A percentile compares a stretch with the other conserved stretches of the same genome.
phyloP scores from a whole-genome alignment of 1,140 invertebrate species.

The Tetraneura akinire region DNA sequence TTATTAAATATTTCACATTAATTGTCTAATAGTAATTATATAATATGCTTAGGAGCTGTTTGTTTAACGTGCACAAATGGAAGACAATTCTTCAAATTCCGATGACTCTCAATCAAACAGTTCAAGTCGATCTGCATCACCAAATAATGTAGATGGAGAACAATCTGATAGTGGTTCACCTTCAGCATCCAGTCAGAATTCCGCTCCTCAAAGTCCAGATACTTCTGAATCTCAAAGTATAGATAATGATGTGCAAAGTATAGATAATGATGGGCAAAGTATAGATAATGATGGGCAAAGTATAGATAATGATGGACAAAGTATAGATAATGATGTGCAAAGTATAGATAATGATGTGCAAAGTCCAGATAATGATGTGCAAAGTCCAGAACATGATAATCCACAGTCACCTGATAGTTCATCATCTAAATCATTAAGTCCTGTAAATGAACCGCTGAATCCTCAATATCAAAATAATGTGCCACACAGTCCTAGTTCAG shows the following conservation, averaged over 20 bases:
- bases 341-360: slow-evolving; percentile 19
- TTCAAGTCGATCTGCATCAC: slow-evolving; percentile 31
- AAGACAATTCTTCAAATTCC: slow-evolving; percentile 40
- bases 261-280: slow-evolving; percentile 4
- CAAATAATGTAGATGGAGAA: slow-evolving; percentile 14
- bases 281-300: slow-evolving; percentile 4
- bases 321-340: slow-evolving; percentile 21
- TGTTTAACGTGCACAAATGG: slow-evolving; percentile 32
- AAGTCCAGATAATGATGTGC: slow-evolving; percentile 15
- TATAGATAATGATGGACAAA: slow-evolving; percentile 5
- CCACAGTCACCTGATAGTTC: slow-evolving; percentile 11
- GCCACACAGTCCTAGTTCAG: background rate
- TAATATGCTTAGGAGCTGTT: background rate
- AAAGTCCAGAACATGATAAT: slow-evolving; percentile 6
- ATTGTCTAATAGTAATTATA: background rate
- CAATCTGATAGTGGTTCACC: slow-evolving; percentile 33
- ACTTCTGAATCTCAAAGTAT: slow-evolving; percentile 19
- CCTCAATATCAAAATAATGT: background rate
- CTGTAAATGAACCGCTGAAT: background rate
- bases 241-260: slow-evolving; percentile 13
- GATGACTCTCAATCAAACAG: slow-evolving; percentile 39
- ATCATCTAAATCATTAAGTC: background rate
- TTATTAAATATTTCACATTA: background rate
- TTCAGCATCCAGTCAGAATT: slow-evolving; percentile 35
- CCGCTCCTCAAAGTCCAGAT: slow-evolving; percentile 15